Evolutionary conservation across 2,797 vertebrate species (phyloP), one percentile per base, ranked within the genome.

Genomic region (Bradypodion pumilum): DNA sequence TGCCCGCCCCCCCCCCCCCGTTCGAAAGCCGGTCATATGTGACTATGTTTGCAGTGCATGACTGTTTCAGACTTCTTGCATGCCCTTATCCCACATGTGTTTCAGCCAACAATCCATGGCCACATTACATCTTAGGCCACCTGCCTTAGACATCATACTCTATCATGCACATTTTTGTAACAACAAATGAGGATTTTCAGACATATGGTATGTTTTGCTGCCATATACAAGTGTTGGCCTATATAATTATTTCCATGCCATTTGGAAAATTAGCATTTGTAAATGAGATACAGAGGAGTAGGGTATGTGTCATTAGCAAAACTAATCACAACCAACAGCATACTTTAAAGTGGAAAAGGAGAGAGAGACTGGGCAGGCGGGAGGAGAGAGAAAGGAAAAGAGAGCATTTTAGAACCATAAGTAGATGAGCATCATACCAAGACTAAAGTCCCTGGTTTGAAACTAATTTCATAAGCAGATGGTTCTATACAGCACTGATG

Each of bases 381-480:
- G n/a, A 70, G n/a, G 27, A 1, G 78, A 21, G 46, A 27, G 8
- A 83, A 85, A 84, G 90, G 90, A 87, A 86, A 68, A 60, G 0
- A 63, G n/a, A 52, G 7, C 21, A 85, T 87, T 90, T 88, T 87
- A 84, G 81, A 85, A 91, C 91, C 63, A 62, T 92, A 85, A 83
- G 85, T 82, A 88, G 87, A 88, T 85, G 23, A 90, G 62, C 84
- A 90, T 90, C 74, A 77, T 70, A 74, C 87, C 46, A 88, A 90
- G 65, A 75, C 84, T 90, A 92, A 93, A 95, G 93, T 94, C 91
- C 91, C 91, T 89, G 89, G 85, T 87, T 95, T 89, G 87, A 95
- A 94, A 92, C 86, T 93, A 93, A 95, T 95, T 96, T 92, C 88
- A 89, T 89, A 95, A 95, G 89, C 95, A 97, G 96, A 96, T 96